Evolutionary conservation across 2,888 invertebrate species (phyloP).

Genomic region (Gerris lacustris): DNA sequence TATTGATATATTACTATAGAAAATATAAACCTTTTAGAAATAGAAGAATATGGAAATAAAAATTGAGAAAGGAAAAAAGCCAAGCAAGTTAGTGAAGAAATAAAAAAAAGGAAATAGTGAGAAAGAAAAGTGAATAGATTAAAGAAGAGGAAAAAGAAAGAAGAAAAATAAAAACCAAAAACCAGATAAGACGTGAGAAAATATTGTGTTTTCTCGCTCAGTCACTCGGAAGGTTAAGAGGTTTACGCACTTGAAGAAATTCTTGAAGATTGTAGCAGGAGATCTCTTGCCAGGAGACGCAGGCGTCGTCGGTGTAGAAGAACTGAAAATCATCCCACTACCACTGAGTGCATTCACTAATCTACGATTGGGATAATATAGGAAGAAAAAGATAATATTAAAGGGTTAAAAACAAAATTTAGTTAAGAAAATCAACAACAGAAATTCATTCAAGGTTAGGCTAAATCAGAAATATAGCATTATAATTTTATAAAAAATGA

Average conservation of each 20-base stretch:
- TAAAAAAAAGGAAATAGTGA: not conserved
- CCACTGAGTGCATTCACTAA: slow-evolving; percentile 3
- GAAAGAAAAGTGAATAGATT: not conserved
- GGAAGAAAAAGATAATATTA: not conserved
- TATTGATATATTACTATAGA: no score
- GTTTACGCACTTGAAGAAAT: slow-evolving; percentile 80
- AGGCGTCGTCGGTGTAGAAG: slow-evolving; percentile 43
- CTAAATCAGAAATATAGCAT: no score
- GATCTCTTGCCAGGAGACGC: slow-evolving; percentile 51
- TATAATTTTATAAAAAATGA: no score
- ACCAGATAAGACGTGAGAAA: slow-evolving; percentile 2
- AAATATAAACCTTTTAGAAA: no score
- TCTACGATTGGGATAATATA: not conserved
- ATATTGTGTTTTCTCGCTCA: not conserved
- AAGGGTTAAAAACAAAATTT: not conserved
- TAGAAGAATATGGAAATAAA: not conserved
- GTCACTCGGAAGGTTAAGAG: not conserved
- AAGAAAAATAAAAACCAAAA: slow-evolving; percentile 7
- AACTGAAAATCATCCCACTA: slow-evolving; percentile 11
- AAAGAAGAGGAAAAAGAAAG: slow-evolving; percentile 5
- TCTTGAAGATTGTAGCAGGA: slow-evolving; percentile 83
- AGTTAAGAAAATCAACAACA: not conserved
- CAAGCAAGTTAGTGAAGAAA: slow-evolving; percentile 11
- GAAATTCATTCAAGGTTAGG: no score
- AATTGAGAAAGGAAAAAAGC: slow-evolving; percentile 13